Conservation (phyloP, 2,888 invertebrate genomes). For the Eilema griseolum region DNA sequence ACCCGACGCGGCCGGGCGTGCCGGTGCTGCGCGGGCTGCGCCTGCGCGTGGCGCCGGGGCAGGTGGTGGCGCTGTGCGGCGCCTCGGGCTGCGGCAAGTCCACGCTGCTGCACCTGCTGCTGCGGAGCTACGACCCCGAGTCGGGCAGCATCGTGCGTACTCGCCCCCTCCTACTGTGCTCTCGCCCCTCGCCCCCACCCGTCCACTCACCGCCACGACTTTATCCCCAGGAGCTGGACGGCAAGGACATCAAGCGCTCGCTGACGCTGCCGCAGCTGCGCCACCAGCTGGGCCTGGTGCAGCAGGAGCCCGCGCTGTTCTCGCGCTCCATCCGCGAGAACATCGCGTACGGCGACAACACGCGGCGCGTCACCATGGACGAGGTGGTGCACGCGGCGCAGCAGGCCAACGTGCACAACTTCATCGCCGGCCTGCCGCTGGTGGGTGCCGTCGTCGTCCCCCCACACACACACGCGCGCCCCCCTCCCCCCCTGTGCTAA, state of each 20-base stretch:
- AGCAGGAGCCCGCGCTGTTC: conserved; percentile 95
- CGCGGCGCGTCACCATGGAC: conserved; percentile 86
- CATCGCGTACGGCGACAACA: conserved; percentile 94
- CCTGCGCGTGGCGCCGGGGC: conserved; percentile 88
- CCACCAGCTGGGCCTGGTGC: conserved; percentile 91
- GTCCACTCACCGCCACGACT: no score
- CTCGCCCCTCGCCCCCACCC: not conserved
- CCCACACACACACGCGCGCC: no score
- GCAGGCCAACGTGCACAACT: conserved; percentile 92
- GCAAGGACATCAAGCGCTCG: conserved; percentile 83
- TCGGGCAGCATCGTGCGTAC: conserved; percentile 82
- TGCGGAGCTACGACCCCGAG: conserved; percentile 92
- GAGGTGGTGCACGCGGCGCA: conserved; percentile 91
- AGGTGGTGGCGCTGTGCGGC: conserved; percentile 91
- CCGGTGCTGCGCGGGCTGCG: conserved; percentile 89
- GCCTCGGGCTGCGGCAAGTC: conserved; percentile 94
- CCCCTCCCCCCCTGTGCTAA: conserved; percentile 17
- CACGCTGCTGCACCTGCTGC: conserved; percentile 91
- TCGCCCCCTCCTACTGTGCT: no score
- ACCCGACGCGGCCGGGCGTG: conserved; percentile 91
- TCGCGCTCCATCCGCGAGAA: conserved; percentile 93
- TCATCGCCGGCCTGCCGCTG: conserved; percentile 90
- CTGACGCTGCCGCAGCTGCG: conserved; percentile 90
- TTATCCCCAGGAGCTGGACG: conserved; percentile 77
- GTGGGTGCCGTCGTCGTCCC: no score